Percentiles rank a stretch among this genome's conserved stretches.
Conservation (phyloP, 2,888 invertebrate species). For the Orchestes rusci region DNA sequence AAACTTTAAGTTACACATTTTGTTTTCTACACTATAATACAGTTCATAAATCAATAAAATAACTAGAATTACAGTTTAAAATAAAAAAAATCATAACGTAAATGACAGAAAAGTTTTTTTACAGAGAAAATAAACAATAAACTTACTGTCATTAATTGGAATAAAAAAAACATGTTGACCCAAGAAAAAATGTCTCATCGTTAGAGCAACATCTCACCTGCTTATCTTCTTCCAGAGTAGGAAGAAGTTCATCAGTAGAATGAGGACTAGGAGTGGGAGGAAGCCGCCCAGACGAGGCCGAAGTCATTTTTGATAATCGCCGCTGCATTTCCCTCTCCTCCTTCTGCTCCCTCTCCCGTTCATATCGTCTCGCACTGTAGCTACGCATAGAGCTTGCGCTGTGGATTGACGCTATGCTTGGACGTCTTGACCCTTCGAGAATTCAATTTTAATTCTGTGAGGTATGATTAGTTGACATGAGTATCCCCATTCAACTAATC, state of each 20-base stretch:
- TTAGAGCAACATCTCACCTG: too few species aligned
- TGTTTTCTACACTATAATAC: neutral
- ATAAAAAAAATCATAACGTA: neutral
- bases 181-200: too few species aligned
- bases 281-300: constrained; percentile 41
- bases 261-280: constrained; percentile 76
- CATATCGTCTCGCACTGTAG: constrained; percentile 73
- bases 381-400: constrained; percentile 78
- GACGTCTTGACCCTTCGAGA: constrained; percentile 79
- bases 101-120: neutral
- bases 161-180: too few species aligned
- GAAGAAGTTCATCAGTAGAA: constrained; percentile 76
- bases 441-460: too few species aligned
- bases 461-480: too few species aligned
- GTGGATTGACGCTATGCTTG: constrained; percentile 79
- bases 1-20: constrained; percentile 1
- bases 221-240: constrained; percentile 72
- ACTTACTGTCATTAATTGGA: neutral
- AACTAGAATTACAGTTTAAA: neutral
- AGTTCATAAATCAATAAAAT: too few species aligned
- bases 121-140: neutral
- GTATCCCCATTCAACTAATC: too few species aligned
- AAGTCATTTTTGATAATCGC: constrained; percentile 57
- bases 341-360: constrained; percentile 74
- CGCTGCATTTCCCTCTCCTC: constrained; percentile 74